Conservation (phyloP, 2,113 vertebrate genomes). For the Pedetes capensis region DNA sequence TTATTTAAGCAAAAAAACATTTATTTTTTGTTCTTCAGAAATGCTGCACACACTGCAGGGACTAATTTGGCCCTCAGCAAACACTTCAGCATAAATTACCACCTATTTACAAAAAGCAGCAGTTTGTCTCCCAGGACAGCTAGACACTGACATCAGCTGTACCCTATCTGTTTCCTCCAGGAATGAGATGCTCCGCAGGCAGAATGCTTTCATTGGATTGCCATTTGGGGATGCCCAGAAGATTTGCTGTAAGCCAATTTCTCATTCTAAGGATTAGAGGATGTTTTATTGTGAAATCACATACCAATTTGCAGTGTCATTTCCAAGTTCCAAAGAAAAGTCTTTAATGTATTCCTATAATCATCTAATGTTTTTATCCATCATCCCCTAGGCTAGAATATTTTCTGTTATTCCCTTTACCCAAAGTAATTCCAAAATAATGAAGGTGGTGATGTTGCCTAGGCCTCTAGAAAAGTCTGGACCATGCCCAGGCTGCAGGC, state of each 20-base stretch:
- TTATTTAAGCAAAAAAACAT: constrained; percentile 51
- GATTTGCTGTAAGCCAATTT: constrained; percentile 18
- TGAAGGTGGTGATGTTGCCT: background rate
- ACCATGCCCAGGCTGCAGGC: background rate
- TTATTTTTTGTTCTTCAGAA: constrained; percentile 43
- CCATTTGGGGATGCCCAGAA: background rate
- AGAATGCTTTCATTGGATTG: background rate
- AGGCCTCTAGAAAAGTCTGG: background rate
- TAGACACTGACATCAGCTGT: background rate
- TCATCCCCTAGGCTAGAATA: background rate
- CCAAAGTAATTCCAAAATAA: background rate
- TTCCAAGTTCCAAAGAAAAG: constrained; percentile 52
- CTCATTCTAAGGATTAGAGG: constrained; percentile 27
- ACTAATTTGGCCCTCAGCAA: constrained; percentile 47
- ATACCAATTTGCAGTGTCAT: constrained; percentile 14
- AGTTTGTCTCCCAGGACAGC: constrained; percentile 5
- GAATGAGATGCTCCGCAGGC: background rate
- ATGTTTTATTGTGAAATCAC: constrained; percentile 14
- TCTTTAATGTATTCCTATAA: constrained; percentile 40
- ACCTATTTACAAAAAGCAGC: constrained; percentile 35
- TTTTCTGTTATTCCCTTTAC: constrained; percentile 27
- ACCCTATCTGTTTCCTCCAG: background rate
- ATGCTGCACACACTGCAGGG: background rate
- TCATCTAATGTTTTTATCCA: constrained; percentile 32
- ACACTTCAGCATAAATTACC: constrained; percentile 47